Base-by-base conservation (phyloP, 2,113 vertebrate genomes). In the Pelodiscus sinensis region DNA sequence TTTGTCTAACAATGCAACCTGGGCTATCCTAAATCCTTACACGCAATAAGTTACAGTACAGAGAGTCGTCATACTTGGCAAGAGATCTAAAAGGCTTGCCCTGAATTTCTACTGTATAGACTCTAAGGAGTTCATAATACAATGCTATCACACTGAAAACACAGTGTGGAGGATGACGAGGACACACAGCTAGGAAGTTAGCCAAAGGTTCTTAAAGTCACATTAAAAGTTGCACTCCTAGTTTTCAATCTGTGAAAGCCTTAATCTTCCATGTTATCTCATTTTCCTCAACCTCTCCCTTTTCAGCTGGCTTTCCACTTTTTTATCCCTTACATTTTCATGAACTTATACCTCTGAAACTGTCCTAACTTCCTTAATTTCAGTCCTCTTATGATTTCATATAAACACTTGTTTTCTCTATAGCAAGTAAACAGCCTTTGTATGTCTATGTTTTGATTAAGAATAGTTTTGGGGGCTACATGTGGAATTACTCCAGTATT, bases 61-160 rank as follows among this genome's bases (percentile, higher is more conserved):
- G 29, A 75, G n/a, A 89, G 89, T 82, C 82, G 54, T 65, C 85
- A 24, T 10, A 52, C 84, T 19, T 82, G 75, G 73, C 35, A 82
- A 15, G 6, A 68, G 50, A 85, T 35, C 22, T 89, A 54, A 27
- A 84, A 84, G 6, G 9, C 2, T 77, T 85, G 16, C 2, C 31
- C 21, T 81, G 81, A 88, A 78, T 89, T 87, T 31, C 14, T 58
- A 8, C 71, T 8, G 13, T 51, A 0, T 77, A 52, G 1, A 2
- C 87, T 16, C 12, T 90, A 92, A 65, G 50, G 35, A 92, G 78
- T 86, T 84, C 57, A 79, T 22, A 89, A 88, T 35, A 82, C 90
- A 88, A 89, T 75, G 3, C 1, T 68, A 3, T 21, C 11, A 82
- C 31, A 73, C n/a, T 82, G 22, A 86, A 95, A 94, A 82, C 8